phyloP scores from a whole-genome alignment of 2,797 vertebrate genomes.

The Rhynchonycteris naso region DNA sequence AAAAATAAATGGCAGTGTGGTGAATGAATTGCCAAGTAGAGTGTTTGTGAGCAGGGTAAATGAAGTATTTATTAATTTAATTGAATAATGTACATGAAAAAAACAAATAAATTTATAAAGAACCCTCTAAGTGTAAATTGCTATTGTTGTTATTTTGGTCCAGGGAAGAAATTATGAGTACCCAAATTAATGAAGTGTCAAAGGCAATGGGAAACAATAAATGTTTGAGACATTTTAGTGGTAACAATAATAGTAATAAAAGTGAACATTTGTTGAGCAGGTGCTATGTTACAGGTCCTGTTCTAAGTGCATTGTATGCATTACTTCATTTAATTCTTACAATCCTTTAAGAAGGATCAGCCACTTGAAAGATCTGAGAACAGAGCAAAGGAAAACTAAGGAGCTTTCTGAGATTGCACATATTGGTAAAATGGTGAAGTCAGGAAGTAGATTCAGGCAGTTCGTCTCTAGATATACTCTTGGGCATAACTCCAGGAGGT shows the following conservation, averaged over 20 bases:
- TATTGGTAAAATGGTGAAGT: neutral
- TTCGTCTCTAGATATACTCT: neutral
- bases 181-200: neutral
- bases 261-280: neutral
- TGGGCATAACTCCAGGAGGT: neutral
- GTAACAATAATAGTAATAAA: neutral
- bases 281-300: neutral
- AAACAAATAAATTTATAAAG: slow-evolving; percentile 40
- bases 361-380: neutral
- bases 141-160: neutral
- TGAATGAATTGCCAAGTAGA: slow-evolving; percentile 23
- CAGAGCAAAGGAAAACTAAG: neutral
- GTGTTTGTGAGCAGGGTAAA: slow-evolving; percentile 39
- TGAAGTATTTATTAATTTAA: slow-evolving; percentile 60
- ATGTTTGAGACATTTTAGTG: neutral
- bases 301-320: neutral
- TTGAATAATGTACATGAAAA: slow-evolving; percentile 53
- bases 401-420: neutral
- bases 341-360: neutral
- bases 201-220: neutral
- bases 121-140: neutral
- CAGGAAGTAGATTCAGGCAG: neutral
- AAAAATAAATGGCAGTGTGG: slow-evolving; percentile 49
- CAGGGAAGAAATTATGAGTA: slow-evolving; percentile 7
- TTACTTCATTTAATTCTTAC: neutral